Percentiles rank a stretch among this genome's conserved stretches.
Evolutionary conservation across 2,797 vertebrate genomes (phyloP).

Genomic region (Gymnothorax javanicus): DNA sequence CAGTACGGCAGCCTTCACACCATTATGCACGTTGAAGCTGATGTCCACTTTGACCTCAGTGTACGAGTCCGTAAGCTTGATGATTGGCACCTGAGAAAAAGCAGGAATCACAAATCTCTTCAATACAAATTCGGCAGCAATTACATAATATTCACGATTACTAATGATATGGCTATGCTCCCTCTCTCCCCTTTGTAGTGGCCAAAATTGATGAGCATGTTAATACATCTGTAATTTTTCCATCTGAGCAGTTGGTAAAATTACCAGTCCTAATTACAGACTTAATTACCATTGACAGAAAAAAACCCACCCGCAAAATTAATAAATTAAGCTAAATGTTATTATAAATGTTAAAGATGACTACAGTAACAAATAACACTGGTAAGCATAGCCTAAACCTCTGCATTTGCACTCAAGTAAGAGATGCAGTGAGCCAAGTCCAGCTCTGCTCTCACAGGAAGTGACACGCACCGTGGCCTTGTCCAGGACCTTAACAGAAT

Average conservation of each 20-base stretch:
- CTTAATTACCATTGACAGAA: neutral
- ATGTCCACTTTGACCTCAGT: slow-evolving; percentile 99
- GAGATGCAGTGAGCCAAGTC: neutral
- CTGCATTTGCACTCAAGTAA: too few relatives aligned
- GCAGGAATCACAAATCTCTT: neutral
- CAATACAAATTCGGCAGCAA: neutral
- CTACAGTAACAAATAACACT: neutral
- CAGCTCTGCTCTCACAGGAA: neutral
- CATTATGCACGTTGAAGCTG: slow-evolving; percentile 98
- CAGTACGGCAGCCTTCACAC: slow-evolving; percentile 91
- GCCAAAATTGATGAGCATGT: neutral
- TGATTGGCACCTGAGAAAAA: slow-evolving; percentile 88
- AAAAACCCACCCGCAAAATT: neutral
- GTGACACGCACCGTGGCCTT: slow-evolving; percentile 87
- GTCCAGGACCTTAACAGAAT: slow-evolving; percentile 96
- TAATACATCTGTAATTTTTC: neutral
- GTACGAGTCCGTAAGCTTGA: slow-evolving; percentile 94
- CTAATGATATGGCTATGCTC: neutral
- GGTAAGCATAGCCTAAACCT: neutral
- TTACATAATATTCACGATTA: neutral
- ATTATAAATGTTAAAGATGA: neutral
- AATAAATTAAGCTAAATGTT: neutral
- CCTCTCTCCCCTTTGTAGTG: neutral
- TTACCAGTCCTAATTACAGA: neutral
- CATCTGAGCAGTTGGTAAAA: neutral